Conservation (phyloP, 2,113 vertebrate species). For the Oceanodroma tethys region DNA sequence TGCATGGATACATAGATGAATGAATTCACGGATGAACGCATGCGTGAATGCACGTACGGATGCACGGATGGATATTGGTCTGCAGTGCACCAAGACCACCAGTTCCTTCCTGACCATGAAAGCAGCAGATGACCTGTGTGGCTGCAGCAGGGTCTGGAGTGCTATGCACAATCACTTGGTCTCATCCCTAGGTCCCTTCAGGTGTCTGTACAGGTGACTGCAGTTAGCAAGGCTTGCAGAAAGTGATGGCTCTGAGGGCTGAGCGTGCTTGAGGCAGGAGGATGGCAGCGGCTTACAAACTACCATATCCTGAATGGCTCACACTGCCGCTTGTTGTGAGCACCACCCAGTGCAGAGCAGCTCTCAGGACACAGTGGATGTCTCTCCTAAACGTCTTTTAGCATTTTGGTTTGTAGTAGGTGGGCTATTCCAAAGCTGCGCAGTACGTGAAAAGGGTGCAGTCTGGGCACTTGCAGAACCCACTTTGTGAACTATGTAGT, state of each 20-base stretch:
- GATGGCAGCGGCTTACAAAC: not conserved
- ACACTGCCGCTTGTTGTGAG: not conserved
- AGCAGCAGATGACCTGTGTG: not conserved
- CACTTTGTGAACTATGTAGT: not conserved
- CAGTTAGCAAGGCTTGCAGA: not conserved
- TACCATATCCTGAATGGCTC: not conserved
- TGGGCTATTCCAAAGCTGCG: not conserved
- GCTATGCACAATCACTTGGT: too few relatives aligned
- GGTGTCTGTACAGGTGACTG: not conserved
- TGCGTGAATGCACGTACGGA: fast-evolving
- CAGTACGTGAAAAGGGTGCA: not conserved
- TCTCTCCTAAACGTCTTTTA: not conserved
- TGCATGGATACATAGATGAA: too few relatives aligned
- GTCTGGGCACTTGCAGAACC: not conserved
- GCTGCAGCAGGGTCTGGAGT: not conserved
- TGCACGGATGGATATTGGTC: not conserved
- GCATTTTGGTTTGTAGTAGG: not conserved
- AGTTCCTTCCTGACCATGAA: not conserved
- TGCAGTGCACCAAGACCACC: not conserved
- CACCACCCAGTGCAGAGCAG: not conserved
- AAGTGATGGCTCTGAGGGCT: not conserved
- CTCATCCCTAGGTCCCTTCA: not conserved
- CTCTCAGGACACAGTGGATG: not conserved
- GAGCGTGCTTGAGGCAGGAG: not conserved
- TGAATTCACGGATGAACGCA: not conserved